Evolutionary conservation across 2,888 invertebrate species (phyloP).

Genomic region (Drosophila setosimentum): DNA sequence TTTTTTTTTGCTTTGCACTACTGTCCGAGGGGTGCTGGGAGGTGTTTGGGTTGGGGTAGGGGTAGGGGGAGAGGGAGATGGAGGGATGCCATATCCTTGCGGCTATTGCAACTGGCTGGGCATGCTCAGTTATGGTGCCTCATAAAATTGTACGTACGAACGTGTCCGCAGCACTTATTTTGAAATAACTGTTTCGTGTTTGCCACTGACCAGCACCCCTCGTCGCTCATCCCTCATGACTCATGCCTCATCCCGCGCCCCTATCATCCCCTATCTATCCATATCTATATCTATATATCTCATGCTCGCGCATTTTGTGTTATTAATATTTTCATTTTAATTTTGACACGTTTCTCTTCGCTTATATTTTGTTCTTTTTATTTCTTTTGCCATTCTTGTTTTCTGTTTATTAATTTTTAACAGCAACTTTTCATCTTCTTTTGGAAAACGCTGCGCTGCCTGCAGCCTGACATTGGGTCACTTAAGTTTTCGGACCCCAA

Average conservation of each 20-base stretch:
- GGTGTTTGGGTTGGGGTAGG: neutral
- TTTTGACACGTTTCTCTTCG: slow-evolving; percentile 45
- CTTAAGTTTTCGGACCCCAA: slow-evolving; percentile 21
- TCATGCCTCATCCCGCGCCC: too few species aligned
- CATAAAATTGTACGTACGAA: slow-evolving; percentile 74
- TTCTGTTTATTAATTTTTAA: slow-evolving; percentile 57
- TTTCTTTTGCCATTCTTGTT: slow-evolving; percentile 48
- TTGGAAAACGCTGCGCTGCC: neutral
- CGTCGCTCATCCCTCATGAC: neutral
- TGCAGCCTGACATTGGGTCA: slow-evolving; percentile 53
- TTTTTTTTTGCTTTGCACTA: slow-evolving; percentile 3
- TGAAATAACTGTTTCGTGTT: slow-evolving; percentile 72
- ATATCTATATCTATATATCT: neutral
- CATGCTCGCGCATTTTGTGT: slow-evolving; percentile 47
- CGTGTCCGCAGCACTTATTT: slow-evolving; percentile 60
- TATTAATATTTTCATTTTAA: slow-evolving; percentile 74
- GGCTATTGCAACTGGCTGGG: slow-evolving; percentile 20
- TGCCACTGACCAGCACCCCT: slow-evolving; percentile 22
- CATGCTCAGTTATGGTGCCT: slow-evolving; percentile 69
- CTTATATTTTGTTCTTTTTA: slow-evolving; percentile 17
- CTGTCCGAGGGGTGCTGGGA: neutral
- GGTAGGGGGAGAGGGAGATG: neutral
- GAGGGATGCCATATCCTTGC: slow-evolving; percentile 33
- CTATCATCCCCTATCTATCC: neutral
- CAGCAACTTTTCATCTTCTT: slow-evolving; percentile 24